phyloP scores from a whole-genome alignment of 1,140 invertebrate species.

The Anthonomus grandis region DNA sequence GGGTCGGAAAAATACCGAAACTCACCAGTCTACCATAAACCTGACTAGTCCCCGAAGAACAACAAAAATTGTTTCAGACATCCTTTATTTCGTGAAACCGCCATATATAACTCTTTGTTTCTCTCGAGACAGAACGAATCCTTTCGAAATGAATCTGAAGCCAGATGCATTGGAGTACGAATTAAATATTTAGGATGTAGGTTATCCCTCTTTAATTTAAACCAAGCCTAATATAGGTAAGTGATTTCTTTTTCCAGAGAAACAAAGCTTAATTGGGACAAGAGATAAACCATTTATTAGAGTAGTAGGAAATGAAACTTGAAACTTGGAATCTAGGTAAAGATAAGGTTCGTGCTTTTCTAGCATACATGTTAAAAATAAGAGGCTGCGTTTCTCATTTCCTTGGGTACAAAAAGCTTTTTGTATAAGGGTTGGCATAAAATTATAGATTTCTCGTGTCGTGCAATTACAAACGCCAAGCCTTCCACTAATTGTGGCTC shows the following conservation, averaged over 20 bases:
- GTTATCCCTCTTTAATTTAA: conserved; percentile 17
- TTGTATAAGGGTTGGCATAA: too few species aligned
- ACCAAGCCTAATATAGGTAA: conserved; percentile 10
- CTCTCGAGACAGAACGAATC: conserved; percentile 19
- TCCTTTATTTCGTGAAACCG: conserved; percentile 15
- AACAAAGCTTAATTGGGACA: too few species aligned
- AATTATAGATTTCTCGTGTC: conserved; percentile 24
- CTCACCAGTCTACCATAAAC: background rate
- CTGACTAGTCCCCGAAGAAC: conserved; percentile 17
- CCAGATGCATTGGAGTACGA: conserved; percentile 18
- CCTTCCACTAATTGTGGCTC: conserved; percentile 28
- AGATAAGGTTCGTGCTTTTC: too few species aligned
- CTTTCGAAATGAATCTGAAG: conserved; percentile 23
- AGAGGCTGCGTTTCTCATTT: too few species aligned
- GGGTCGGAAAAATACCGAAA: too few species aligned
- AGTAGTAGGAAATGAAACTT: too few species aligned
- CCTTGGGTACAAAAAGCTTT: too few species aligned
- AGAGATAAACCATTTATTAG: too few species aligned
- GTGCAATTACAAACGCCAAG: conserved; percentile 25
- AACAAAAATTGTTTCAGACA: conserved; percentile 27
- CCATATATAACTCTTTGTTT: conserved; percentile 24
- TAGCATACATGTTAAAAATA: too few species aligned
- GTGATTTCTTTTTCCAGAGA: conserved; percentile 8
- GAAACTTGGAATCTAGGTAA: too few species aligned
- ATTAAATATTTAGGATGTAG: conserved; percentile 25